Evolutionary conservation across 2,113 vertebrate genomes (phyloP).

Genomic region (Rattus norvegicus): GRCr8 NC_086020.1:226312501-226313000

Average conservation of each 20-base stretch:
- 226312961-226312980: not conserved
- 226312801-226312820: not conserved
- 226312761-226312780: not conserved
- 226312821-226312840: slow-evolving; percentile 61
- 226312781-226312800: not conserved
- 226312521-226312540: too few relatives aligned
- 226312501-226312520: too few relatives aligned
- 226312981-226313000: not conserved
- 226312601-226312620: not conserved
- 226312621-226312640: not conserved
- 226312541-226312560: not conserved
- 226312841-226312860: slow-evolving; percentile 52
- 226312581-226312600: not conserved
- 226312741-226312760: not conserved
- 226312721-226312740: not conserved
- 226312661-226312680: not conserved
- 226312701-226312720: not conserved
- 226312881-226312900: not conserved
- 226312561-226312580: not conserved
- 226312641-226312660: not conserved
- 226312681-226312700: not conserved
- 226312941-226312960: not conserved
- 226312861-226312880: slow-evolving; percentile 55
- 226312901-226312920: rapidly evolving
- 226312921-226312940: slow-evolving; percentile 83